Base-by-base conservation (phyloP, 2,888 invertebrate species). In the Busseola fusca region DNA sequence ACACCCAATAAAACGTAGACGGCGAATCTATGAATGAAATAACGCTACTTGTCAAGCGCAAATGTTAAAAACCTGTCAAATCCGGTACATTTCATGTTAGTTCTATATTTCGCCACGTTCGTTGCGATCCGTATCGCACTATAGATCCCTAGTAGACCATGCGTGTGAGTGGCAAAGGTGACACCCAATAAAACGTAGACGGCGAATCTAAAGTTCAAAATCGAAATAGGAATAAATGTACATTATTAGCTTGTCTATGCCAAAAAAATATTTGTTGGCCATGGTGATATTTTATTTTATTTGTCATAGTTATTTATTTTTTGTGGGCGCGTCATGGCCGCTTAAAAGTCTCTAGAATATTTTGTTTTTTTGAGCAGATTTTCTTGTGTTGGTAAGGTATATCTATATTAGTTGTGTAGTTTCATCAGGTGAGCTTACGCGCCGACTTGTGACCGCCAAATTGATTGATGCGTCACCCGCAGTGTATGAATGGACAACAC, bases 391-490 rank as follows among this genome's bases (percentile, higher is more conserved):
- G 18, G 7, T 42, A 64, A 64, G n/a, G 30, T 59, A 18, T 0
- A 0, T n/a, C n/a, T n/a, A n/a, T 65, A 50, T 7, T 66, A 45
- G 10, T 27, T 27, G 18, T 37, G 9, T 37, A 56, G 21, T 21
- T 54, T 42, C 45, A 59, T 50, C 54, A 18, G 25, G 50, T 16
- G 40, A 45, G 64, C 48, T 48, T 48, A 58, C 69, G 64, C 42
- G 52, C 50, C 59, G 59, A 69, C 57, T 69, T 54, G 45, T 62
- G 62, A 34, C 57, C 40, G 64, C 42, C 27, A 68, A 64, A 73
- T 64, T 64, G 56, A 77, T 74, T 56, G 64, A 66, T 76, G 72
- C 67, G 76, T 76, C 64, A 72, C 37, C n/a, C 27, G 63, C 54
- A 59, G 54, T 57, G 21, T 37, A 16, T 58, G 48, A 74, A 66